Evolutionary conservation across 2,888 invertebrate genomes (phyloP), one percentile per base, ranked within the genome.

Genomic region (Philopedon plagiatum): DNA sequence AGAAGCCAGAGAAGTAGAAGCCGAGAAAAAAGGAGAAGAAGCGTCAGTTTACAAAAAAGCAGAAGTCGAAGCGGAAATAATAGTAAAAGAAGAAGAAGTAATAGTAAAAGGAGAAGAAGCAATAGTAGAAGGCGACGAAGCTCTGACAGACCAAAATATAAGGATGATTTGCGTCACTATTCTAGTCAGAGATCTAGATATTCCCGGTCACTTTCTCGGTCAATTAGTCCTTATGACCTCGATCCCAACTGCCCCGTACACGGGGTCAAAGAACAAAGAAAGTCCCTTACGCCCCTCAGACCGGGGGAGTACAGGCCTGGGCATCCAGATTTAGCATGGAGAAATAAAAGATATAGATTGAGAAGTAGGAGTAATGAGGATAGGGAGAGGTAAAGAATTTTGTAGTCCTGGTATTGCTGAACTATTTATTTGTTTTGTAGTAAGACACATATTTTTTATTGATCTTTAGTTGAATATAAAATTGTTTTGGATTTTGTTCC

Each of bases 271-370:
- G 23, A 15, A 8, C 13, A 18, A 3, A 58, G 23, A 19, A 63
- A 61, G 18, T 76, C 72, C n/a, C 39, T 68, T 13, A 72, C 75
- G 1, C 77, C 77, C 5, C 49, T 77, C 39, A 71, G 63, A 61
- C 77, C 77, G 13, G 77, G 77, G 13, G 77, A 77, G 62, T 77
- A 76, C 62, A 61, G 75, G 18, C 76, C 73, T 11, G 69, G 66
- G 0, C 77, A 77, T 77, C 77, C 77, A 0, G 76, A 75, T 71
- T 65, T 76, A 26, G 72, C 65, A 32, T 60, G 58, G 21, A 65
- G 75, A 51, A 58, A 66, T 57, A 62, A 58, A 34, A 44, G 41
- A 44, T 44, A 18, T 13, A 49, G 49, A 15, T 51, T 64, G 0
- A 62, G 60, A 21, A 63, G 73, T 26, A 34, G 49, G n/a, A 60